Conservation (phyloP, 2,113 vertebrate genomes). For the Chlamydotis undulata region DNA sequence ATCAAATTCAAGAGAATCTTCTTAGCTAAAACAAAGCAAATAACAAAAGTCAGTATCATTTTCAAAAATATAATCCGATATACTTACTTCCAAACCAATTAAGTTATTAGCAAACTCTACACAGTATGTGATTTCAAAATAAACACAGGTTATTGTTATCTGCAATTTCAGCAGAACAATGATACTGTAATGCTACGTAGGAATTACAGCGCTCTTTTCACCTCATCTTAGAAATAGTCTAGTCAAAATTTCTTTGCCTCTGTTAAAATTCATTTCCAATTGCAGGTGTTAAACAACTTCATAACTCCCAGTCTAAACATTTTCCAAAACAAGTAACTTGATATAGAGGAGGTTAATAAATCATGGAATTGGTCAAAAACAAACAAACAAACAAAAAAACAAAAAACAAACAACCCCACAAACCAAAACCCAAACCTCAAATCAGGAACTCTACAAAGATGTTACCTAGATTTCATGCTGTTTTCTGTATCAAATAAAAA, state of each 20-base stretch:
- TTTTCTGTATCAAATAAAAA: background rate
- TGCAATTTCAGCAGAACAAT: background rate
- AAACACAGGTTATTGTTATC: background rate
- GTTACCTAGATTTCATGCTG: background rate
- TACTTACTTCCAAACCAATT: background rate
- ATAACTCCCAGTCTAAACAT: background rate
- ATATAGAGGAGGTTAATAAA: background rate
- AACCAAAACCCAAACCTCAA: no score
- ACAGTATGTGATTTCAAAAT: background rate
- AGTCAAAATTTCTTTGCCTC: background rate
- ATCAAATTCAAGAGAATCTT: background rate
- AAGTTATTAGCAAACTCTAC: background rate
- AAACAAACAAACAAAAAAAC: no score
- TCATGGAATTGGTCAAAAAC: background rate
- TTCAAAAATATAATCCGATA: accelerated
- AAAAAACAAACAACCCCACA: no score
- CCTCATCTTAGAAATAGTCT: background rate
- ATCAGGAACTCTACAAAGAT: background rate
- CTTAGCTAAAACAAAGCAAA: background rate
- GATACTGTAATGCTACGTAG: background rate
- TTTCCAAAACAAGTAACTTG: background rate
- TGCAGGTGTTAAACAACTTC: background rate
- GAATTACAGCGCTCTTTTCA: background rate
- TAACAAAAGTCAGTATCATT: background rate
- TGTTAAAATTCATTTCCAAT: background rate